Conservation (phyloP, 2,888 invertebrate genomes). For the Onthophagus sagittarius region DNA sequence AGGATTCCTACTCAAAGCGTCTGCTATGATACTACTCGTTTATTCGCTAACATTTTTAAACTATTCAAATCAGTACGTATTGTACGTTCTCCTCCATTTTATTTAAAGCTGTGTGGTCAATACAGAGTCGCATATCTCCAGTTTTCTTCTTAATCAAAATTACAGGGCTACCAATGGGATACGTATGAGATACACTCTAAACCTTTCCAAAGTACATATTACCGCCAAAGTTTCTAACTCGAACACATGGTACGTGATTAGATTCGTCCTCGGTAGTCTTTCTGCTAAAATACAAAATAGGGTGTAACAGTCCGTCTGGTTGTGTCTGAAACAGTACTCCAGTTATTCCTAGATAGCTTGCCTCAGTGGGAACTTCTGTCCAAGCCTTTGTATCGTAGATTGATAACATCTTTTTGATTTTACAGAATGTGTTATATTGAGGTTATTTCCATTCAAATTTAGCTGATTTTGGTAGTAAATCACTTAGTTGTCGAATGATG, state of each 20-base stretch:
- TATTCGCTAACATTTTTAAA: constrained; percentile 17
- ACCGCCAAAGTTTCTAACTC: constrained; percentile 41
- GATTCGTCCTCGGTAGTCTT: constrained; percentile 30
- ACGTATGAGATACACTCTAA: constrained; percentile 16
- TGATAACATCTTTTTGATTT: constrained; percentile 25
- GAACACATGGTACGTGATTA: constrained; percentile 41
- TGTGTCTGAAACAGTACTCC: no score
- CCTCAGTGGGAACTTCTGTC: constrained; percentile 37
- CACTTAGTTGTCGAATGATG: constrained; percentile 19
- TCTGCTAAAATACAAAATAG: constrained; percentile 17
- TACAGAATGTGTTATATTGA: no score
- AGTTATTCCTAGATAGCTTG: constrained; percentile 37
- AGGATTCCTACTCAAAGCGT: no score
- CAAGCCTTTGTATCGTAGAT: constrained; percentile 31
- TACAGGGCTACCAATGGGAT: constrained; percentile 5
- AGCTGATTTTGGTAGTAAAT: constrained; percentile 15
- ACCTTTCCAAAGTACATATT: constrained; percentile 30
- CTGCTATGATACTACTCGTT: constrained; percentile 18
- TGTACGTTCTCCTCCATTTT: no score
- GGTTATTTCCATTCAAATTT: constrained; percentile 16
- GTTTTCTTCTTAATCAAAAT: no score
- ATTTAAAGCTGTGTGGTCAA: constrained; percentile 21
- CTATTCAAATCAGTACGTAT: constrained; percentile 20
- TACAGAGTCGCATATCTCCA: constrained; percentile 24
- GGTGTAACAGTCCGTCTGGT: no score